Evolutionary conservation across 2,113 vertebrate species (phyloP).

Genomic region (Microcebus tavaratra): DNA sequence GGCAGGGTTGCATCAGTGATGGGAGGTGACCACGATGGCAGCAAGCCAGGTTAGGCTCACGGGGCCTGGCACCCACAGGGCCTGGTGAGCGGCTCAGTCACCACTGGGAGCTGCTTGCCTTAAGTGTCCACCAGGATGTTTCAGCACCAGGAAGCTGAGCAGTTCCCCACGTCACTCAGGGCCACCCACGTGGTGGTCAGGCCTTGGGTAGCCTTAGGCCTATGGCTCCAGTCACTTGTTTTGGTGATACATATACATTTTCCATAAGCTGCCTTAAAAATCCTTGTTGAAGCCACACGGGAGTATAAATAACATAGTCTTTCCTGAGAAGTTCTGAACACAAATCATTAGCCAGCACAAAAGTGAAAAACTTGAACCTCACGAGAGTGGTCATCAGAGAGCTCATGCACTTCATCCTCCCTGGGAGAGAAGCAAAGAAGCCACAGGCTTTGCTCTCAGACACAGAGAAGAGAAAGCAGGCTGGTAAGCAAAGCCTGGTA

Average conservation of each 20-base stretch:
- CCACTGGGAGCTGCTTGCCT: not conserved
- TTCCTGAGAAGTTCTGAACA: not conserved
- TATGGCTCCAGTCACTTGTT: not conserved
- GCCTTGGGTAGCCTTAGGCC: not conserved
- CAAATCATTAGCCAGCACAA: not conserved
- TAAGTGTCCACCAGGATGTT: not conserved
- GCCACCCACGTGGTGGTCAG: not conserved
- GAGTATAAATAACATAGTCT: not conserved
- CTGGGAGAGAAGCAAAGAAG: not conserved
- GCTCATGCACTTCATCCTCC: rapidly evolving
- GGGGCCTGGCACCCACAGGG: not conserved
- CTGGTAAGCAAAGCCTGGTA: not conserved
- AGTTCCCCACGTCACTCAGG: not conserved
- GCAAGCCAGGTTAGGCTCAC: not conserved
- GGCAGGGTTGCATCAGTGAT: not conserved
- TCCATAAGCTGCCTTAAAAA: not conserved
- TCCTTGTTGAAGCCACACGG: not conserved
- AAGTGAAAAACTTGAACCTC: not conserved
- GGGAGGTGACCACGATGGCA: not conserved
- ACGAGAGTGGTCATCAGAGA: not conserved
- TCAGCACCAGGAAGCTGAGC: not conserved
- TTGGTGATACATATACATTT: not conserved
- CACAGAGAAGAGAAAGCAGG: not conserved
- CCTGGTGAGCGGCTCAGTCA: not conserved
- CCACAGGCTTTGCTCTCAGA: not conserved